A percentile compares a stretch with the other conserved stretches of the same genome.
phyloP scores from a whole-genome alignment of 1,140 invertebrate genomes.

The roundworm (Caenorhabditis elegans) region WBcel235 BX284603.4:3506501-3507000 shows the following conservation, averaged over 20 bases:
- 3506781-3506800: slow-evolving; percentile 60
- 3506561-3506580: too few species aligned
- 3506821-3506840: slow-evolving; percentile 93
- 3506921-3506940: slow-evolving; percentile 88
- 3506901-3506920: slow-evolving; percentile 85
- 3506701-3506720: slow-evolving; percentile 60
- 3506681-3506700: slow-evolving; percentile 58
- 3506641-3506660: too few species aligned
- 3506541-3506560: too few species aligned
- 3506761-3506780: slow-evolving; percentile 46
- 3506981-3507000: slow-evolving; percentile 88
- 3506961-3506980: slow-evolving; percentile 81
- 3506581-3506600: too few species aligned
- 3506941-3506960: slow-evolving; percentile 83
- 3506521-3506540: too few species aligned
- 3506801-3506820: slow-evolving; percentile 77
- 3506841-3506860: slow-evolving; percentile 83
- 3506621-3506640: too few species aligned
- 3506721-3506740: slow-evolving; percentile 38
- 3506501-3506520: too few species aligned
- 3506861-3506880: not conserved
- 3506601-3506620: too few species aligned
- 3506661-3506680: too few species aligned
- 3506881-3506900: slow-evolving; percentile 43
- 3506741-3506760: not conserved